Evolutionary conservation across 2,113 vertebrate species (phyloP), one percentile per base, ranked within the genome.

Genomic region (Cettia cetti): DNA sequence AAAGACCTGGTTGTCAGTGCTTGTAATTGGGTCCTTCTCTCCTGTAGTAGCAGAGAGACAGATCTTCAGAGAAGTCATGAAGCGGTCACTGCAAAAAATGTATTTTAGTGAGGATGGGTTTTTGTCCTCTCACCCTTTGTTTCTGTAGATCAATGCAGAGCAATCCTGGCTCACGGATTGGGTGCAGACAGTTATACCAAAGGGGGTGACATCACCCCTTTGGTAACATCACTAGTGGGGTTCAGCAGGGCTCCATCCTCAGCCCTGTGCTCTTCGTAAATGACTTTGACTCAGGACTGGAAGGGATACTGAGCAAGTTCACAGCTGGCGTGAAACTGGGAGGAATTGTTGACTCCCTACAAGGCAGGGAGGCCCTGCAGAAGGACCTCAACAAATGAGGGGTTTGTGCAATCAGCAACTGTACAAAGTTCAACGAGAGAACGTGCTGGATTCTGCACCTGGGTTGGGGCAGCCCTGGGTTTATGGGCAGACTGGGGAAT

Each of bases 21-120:
- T 87, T 95, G 76, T 96, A 94, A 82, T 90, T 90, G 82, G 26
- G 40, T 88, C 60, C 53, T 95, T 70, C 60, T 89, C 24, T 86
- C 33, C 47, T 75, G 52, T 52, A 17, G 47, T 11, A 86, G 47
- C 66, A 86, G 66, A 79, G 74, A 77, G 64, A n/a, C 66, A 78
- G 39, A 63, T 94, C 23, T 72, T 88, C 35, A 77, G 35, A 66
- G 63, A 92, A 93, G 82, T 71, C 14, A 0, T 52, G 54, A 81
- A 83, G 44, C 3, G 0, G 64, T 90, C 84, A 81, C 40, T 64
- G 13, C 2, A 1, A 81, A 80, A 71, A 94, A 44, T 49, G 35
- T 76, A 5, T 77, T 90, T 40, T 74, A 83, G n/a, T 6, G 19
- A 50, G 15, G 37, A 39, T 82, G 86, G 13, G 3, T 22, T 57